Base-by-base conservation (phyloP, 1,140 invertebrate species). In the Drosophila repleta region DNA sequence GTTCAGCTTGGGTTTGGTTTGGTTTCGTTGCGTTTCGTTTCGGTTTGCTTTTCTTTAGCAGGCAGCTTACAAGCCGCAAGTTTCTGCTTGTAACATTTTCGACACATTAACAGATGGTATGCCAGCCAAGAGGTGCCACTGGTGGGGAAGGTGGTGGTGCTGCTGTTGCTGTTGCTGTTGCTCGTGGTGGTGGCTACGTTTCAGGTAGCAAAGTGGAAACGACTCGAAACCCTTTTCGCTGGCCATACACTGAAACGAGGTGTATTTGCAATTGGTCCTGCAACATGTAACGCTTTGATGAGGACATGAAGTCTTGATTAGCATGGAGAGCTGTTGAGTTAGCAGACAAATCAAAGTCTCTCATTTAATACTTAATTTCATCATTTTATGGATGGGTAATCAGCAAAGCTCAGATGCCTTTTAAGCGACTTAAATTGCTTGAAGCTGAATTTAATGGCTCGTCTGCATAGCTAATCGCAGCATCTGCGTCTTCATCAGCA, bases 31-130 rank as follows among this genome's bases (percentile, higher is more conserved):
- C 4, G 15, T 21, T 49, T 37, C 43, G 58, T 69, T 45, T 68
- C 29, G 10, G 43, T 39, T 62, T 24, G 21, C 24, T 64, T 56
- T 61, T 68, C 56, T 57, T 65, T 57, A 13, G 37, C 48, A 41
- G 46, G 52, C 46, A 72, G 64, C 74, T 83, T 76, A 76, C 72
- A 88, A 73, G 83, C 83, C 79, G 68, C 83, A 88, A 88, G 75
- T 76, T 87, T 76, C 79, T 73, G 67, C 80, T 88, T 67, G 71
- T 76, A 87, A 88, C 82, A 87, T 85, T 87, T 85, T 85, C 78
- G 78, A 85, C 82, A 82, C 82, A 85, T 85, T 85, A 87, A 87
- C 74, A 61, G 66, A 70, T 52, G 49, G 48, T 15, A 13, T 0
- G 15, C 0, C 6, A 11, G 18, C 18, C 17, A 21, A 45, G 35